Evolutionary conservation across 2,797 vertebrate genomes (phyloP).

Genomic region (Chaetodon trifasciatus): DNA sequence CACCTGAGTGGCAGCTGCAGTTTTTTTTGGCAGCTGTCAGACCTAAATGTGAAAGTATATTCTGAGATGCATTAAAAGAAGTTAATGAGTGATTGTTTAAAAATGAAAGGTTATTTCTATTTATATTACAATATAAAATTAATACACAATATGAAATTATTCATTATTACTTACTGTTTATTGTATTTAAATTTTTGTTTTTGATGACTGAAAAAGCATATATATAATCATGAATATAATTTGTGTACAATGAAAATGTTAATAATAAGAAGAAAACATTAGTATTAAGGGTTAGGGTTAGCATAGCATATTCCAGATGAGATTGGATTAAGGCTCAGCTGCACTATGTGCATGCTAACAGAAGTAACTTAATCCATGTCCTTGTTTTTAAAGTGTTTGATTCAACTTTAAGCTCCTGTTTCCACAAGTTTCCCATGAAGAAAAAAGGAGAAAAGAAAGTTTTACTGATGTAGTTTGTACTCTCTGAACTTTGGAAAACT

Average conservation of each 20-base stretch:
- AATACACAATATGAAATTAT: not conserved
- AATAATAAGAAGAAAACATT: no score
- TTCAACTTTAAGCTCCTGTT: not conserved
- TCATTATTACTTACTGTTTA: not conserved
- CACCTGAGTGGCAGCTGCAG: no score
- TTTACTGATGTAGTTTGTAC: not conserved
- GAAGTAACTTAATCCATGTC: no score
- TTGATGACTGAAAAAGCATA: no score
- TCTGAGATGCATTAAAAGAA: not conserved
- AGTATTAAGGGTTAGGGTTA: no score
- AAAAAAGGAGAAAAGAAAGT: not conserved
- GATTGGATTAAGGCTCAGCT: no score
- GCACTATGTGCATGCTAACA: no score
- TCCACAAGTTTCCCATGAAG: not conserved
- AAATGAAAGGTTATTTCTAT: not conserved
- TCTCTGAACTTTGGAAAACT: conserved; percentile 40
- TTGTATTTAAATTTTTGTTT: no score
- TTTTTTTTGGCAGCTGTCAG: not conserved
- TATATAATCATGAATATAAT: no score
- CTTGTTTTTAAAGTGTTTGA: not conserved
- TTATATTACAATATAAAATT: not conserved
- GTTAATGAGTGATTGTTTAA: not conserved
- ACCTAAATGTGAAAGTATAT: not conserved
- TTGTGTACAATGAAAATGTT: no score
- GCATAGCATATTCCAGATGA: no score